Conservation (phyloP, 2,888 invertebrate genomes). For the Euzetes globulus region DNA sequence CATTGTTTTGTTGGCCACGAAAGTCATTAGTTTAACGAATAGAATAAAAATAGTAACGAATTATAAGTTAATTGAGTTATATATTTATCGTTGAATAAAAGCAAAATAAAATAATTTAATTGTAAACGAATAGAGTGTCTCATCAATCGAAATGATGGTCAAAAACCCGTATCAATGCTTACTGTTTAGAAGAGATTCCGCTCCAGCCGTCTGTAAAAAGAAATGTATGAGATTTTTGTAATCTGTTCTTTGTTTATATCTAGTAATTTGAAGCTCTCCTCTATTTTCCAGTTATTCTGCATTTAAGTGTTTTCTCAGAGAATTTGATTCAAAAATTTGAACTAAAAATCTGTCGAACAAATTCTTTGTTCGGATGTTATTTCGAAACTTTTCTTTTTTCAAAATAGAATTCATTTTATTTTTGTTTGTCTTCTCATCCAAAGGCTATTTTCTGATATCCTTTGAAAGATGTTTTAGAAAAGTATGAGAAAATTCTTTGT, state of each 20-base stretch:
- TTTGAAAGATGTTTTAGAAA: neutral
- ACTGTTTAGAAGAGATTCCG: neutral
- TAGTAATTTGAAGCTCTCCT: neutral
- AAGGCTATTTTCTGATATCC: neutral
- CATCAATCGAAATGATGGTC: neutral
- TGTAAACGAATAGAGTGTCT: neutral
- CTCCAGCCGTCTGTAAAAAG: neutral
- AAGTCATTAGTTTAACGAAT: neutral
- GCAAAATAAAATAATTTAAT: neutral
- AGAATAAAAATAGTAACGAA: neutral
- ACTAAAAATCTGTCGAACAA: neutral
- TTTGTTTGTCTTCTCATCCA: neutral
- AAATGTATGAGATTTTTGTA: neutral
- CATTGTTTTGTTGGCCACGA: neutral
- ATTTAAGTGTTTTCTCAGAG: neutral
- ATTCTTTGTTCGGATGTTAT: too few relatives aligned
- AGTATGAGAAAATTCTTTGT: neutral
- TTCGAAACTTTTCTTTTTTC: too few relatives aligned
- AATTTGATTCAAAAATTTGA: neutral
- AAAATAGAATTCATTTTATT: too few relatives aligned
- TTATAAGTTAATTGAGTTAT: neutral
- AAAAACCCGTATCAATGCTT: neutral
- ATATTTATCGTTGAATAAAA: neutral
- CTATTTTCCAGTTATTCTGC: neutral
- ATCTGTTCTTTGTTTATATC: neutral